Conservation (phyloP, 1,140 invertebrate species). For the Sitodiplosis mosellana region DNA sequence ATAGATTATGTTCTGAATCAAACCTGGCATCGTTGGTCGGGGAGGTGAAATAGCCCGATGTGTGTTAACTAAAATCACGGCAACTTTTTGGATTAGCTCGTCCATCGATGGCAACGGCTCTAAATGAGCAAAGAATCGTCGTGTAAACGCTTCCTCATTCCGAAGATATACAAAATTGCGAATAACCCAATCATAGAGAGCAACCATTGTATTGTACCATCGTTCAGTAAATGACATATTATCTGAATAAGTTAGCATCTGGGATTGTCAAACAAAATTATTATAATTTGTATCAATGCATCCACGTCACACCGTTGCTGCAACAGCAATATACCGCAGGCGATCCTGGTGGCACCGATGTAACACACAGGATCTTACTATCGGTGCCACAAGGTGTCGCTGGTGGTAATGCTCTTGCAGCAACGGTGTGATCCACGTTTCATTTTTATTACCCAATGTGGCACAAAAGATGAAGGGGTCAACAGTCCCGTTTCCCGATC, state of each 20-base stretch:
- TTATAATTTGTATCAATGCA: no score
- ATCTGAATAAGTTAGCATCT: conserved; percentile 23
- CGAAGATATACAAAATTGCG: conserved; percentile 8
- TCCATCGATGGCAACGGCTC: neutral
- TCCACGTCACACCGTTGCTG: no score
- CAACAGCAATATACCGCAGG: no score
- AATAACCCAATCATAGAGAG: conserved; percentile 8
- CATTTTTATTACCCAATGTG: conserved; percentile 15
- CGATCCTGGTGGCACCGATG: no score
- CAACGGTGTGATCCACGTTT: no score
- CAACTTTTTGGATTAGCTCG: conserved; percentile 22
- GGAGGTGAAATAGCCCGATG: conserved; percentile 28
- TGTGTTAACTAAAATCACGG: conserved; percentile 32
- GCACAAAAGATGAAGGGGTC: conserved; percentile 29
- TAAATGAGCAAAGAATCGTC: neutral
- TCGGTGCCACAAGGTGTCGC: no score
- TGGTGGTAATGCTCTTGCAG: no score
- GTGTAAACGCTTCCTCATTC: conserved; percentile 3
- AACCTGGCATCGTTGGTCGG: conserved; percentile 27
- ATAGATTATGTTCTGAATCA: no score
- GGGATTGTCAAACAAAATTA: no score
- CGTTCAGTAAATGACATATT: conserved; percentile 22
- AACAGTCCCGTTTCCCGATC: conserved; percentile 31
- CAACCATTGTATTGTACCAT: conserved; percentile 22
- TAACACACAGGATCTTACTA: no score